Conservation (phyloP, 2,797 vertebrate species). For the Etheostoma nigrum region DNA sequence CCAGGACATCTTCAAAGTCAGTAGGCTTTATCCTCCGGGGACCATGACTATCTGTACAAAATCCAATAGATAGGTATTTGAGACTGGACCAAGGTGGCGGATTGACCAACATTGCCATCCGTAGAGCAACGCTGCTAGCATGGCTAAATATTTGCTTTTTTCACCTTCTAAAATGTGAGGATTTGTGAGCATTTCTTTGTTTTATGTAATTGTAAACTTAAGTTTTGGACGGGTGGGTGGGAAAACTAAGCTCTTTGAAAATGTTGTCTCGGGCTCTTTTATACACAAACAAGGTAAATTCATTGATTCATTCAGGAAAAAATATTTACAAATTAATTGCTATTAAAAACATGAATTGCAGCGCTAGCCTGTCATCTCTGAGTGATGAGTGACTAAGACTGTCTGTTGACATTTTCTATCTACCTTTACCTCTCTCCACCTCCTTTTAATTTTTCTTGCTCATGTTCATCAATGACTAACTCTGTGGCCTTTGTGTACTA, state of each 20-base stretch:
- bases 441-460: constrained; percentile 19
- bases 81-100: not conserved
- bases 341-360: not conserved
- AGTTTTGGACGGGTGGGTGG: not conserved
- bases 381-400: not conserved
- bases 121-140: not conserved
- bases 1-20: not conserved
- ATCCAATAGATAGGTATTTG: not conserved
- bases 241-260: not conserved
- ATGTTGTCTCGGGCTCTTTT: not conserved
- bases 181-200: not conserved
- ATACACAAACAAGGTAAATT: not conserved
- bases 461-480: constrained; percentile 47
- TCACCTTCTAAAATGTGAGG: not conserved
- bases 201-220: not conserved
- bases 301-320: not conserved
- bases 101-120: not conserved
- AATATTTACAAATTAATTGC: not conserved
- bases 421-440: not conserved
- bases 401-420: not conserved
- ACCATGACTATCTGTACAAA: not conserved
- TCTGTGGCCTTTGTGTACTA: constrained; percentile 40
- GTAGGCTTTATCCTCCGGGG: not conserved
- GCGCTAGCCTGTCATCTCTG: not conserved
- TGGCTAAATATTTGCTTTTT: too few species aligned